These are phyloP conservation scores for Tridacna gigas DNA, from an alignment of 2,888 invertebrate species.

Conservation along the genomic window DNA sequence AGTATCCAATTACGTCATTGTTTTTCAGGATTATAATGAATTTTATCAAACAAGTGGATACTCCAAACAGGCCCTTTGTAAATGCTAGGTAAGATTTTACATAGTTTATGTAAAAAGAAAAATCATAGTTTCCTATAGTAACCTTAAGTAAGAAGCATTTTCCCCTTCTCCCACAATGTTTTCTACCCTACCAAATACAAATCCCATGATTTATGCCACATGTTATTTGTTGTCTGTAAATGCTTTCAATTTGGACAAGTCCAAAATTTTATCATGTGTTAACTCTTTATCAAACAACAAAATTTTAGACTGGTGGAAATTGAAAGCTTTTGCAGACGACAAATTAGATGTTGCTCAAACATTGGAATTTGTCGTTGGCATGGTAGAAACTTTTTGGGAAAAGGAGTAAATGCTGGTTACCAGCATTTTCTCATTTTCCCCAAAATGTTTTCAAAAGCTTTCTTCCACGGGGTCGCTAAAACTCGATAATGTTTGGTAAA, in stretches of 20 bases:
- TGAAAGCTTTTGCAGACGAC: too few species aligned
- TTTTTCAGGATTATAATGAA: constrained; percentile 32
- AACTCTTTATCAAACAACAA: too few species aligned
- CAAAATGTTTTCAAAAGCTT: too few species aligned
- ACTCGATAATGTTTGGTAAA: too few species aligned
- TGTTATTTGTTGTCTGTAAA: background rate
- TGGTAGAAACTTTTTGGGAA: too few species aligned
- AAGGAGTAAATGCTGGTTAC: too few species aligned
- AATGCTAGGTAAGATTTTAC: background rate
- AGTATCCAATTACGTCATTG: background rate
- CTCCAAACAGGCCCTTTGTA: constrained; percentile 6
- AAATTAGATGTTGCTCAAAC: too few species aligned
- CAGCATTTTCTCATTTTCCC: too few species aligned
- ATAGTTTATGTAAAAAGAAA: background rate
- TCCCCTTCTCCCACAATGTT: background rate
- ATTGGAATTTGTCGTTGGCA: too few species aligned
- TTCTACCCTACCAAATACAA: background rate
- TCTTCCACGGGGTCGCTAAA: too few species aligned
- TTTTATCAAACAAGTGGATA: constrained; percentile 19
- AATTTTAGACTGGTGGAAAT: too few species aligned
- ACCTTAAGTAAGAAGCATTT: background rate
- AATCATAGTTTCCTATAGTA: background rate
- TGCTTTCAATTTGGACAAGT: background rate
- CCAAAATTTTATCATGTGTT: background rate
- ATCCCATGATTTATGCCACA: background rate